phyloP scores from a whole-genome alignment of 2,888 invertebrate genomes.

The Drosophila colorata region DNA sequence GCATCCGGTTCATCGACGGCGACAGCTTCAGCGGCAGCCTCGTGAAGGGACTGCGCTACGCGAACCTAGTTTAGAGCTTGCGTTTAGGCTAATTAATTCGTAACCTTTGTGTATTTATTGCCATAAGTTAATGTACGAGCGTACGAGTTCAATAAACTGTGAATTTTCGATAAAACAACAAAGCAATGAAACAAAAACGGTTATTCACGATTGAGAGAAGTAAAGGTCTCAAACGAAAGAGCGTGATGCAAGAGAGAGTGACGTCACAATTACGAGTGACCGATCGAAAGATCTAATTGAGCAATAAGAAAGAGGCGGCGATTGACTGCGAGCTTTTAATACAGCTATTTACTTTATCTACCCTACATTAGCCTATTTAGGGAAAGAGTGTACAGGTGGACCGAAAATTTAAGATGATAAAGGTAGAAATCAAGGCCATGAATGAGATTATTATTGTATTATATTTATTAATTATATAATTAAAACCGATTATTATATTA shows the following conservation, averaged over 20 bases:
- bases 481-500: too few relatives aligned
- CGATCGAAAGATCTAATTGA: too few relatives aligned
- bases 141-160: constrained; percentile 78
- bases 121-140: constrained; percentile 63
- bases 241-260: background rate
- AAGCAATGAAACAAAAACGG: constrained; percentile 1
- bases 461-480: too few relatives aligned
- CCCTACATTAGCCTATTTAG: too few relatives aligned
- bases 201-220: background rate
- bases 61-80: constrained; percentile 77
- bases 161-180: constrained; percentile 36
- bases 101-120: constrained; percentile 67
- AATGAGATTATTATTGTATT: too few relatives aligned
- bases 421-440: too few relatives aligned
- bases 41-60: constrained; percentile 82
- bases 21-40: constrained; percentile 80
- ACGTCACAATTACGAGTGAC: background rate
- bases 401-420: too few relatives aligned
- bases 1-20: constrained; percentile 81
- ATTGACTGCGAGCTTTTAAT: too few relatives aligned
- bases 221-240: background rate
- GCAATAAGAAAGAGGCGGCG: too few relatives aligned
- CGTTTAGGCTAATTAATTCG: constrained; percentile 21
- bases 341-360: too few relatives aligned
- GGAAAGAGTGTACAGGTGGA: too few relatives aligned